Evolutionary conservation across 2,797 vertebrate genomes (phyloP).

Genomic region (Acanthurus tractus): DNA sequence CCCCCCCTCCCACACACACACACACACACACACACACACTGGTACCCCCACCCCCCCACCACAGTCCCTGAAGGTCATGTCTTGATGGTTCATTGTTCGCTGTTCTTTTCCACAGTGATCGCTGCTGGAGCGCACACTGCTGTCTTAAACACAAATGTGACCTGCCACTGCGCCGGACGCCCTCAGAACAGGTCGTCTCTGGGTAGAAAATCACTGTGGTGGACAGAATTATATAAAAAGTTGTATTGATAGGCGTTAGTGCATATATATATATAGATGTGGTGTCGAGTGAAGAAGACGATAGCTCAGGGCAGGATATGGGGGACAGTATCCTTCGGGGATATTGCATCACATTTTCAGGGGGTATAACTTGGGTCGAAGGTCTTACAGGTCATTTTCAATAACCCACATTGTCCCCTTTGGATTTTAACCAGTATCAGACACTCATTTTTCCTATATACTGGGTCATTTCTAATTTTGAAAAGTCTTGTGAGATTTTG

Average conservation of each 20-base stretch:
- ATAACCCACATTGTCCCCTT: conserved; percentile 14
- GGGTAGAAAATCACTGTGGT: conserved; percentile 51
- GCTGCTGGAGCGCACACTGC: conserved; percentile 18
- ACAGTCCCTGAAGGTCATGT: conserved; percentile 66
- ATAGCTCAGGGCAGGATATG: conserved; percentile 13
- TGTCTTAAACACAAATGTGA: conserved; percentile 66
- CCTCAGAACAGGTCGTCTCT: conserved; percentile 53
- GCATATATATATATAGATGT: conserved; percentile 32
- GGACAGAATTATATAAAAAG: conserved; percentile 39
- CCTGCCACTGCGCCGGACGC: conserved; percentile 3
- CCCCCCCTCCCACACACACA: background rate
- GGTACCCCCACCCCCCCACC: background rate
- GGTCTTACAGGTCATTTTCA: conserved; percentile 10
- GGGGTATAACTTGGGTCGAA: too few species aligned
- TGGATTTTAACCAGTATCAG: conserved; percentile 27
- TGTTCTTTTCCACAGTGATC: conserved; percentile 48
- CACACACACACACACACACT: too few species aligned
- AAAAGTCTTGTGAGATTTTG: conserved; percentile 51
- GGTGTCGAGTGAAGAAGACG: conserved; percentile 11
- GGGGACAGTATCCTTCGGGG: conserved; percentile 21
- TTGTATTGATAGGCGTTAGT: conserved; percentile 24
- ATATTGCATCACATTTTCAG: conserved; percentile 19
- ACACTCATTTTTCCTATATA: conserved; percentile 29
- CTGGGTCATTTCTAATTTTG: conserved; percentile 54
- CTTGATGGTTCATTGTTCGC: conserved; percentile 54